Conservation (phyloP, 2,888 invertebrate species). For the Seladonia tumulorum region DNA sequence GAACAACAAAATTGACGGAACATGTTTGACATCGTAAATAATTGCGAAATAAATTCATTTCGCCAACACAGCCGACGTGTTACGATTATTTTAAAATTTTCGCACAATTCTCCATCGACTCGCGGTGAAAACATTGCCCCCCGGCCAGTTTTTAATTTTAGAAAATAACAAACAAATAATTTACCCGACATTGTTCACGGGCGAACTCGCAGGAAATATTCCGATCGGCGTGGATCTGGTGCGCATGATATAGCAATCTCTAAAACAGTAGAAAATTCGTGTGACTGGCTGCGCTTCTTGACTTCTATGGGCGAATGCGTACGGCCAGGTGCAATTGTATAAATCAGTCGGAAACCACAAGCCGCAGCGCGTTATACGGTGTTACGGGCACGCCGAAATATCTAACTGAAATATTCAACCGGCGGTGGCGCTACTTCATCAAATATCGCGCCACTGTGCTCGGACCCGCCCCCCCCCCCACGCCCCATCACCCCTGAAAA, state of each 20-base stretch:
- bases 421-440: conserved; percentile 23
- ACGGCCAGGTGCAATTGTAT: conserved; percentile 18
- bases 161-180: background rate
- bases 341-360: conserved; percentile 43
- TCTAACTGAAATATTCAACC: conserved; percentile 42
- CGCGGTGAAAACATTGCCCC: too few species aligned
- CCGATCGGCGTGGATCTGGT: background rate
- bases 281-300: conserved; percentile 7
- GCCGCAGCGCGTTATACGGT: conserved; percentile 37
- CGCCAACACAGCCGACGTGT: too few species aligned
- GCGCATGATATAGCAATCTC: background rate
- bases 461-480: background rate
- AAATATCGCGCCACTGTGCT: conserved; percentile 24
- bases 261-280: background rate
- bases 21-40: too few species aligned
- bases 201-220: background rate
- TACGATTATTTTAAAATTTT: too few species aligned
- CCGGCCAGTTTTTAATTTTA: background rate
- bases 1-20: too few species aligned
- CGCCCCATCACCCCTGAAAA: background rate
- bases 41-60: too few species aligned
- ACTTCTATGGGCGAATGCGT: background rate
- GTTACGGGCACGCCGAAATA: conserved; percentile 33
- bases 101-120: too few species aligned
- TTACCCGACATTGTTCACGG: background rate